A percentile compares a stretch with the other conserved stretches of the same genome.
These are phyloP conservation scores for Caiman crocodilus DNA, from an alignment of 2,797 vertebrate species.

Conservation along the genomic window DNA sequence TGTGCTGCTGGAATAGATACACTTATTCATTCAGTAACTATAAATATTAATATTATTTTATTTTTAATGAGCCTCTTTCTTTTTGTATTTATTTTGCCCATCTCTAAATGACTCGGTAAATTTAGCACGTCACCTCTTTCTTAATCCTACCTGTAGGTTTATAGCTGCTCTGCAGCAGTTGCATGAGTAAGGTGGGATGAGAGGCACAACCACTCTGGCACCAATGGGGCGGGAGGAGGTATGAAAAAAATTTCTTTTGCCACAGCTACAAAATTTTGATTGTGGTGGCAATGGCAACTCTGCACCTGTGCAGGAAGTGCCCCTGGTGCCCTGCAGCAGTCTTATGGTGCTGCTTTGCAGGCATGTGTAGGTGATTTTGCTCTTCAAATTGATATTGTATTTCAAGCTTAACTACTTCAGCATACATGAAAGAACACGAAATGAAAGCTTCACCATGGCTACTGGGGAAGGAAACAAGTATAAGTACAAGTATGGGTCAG, in stretches of 20 bases:
- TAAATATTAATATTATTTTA: neutral
- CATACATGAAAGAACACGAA: neutral
- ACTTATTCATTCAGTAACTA: neutral
- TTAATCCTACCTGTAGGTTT: neutral
- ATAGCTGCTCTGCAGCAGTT: no score
- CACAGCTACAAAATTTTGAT: no score
- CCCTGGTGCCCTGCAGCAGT: no score
- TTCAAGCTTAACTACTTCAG: neutral
- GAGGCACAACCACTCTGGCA: no score
- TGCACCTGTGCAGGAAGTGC: no score
- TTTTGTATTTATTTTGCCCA: neutral
- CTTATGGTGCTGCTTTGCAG: neutral
- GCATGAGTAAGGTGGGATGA: no score
- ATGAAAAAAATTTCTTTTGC: no score
- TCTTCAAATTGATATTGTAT: neutral
- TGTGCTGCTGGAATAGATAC: neutral
- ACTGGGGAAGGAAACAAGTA: neutral
- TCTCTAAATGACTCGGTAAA: no score
- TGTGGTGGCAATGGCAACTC: no score
- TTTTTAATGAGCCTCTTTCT: neutral
- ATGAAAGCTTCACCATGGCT: neutral
- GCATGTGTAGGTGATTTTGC: neutral
- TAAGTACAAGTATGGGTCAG: neutral
- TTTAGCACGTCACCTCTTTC: neutral
- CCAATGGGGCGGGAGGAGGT: no score